Percentiles rank a stretch among this genome's conserved stretches.
phyloP scores from a whole-genome alignment of 2,797 vertebrate genomes.

The Myotis daubentonii region DNA sequence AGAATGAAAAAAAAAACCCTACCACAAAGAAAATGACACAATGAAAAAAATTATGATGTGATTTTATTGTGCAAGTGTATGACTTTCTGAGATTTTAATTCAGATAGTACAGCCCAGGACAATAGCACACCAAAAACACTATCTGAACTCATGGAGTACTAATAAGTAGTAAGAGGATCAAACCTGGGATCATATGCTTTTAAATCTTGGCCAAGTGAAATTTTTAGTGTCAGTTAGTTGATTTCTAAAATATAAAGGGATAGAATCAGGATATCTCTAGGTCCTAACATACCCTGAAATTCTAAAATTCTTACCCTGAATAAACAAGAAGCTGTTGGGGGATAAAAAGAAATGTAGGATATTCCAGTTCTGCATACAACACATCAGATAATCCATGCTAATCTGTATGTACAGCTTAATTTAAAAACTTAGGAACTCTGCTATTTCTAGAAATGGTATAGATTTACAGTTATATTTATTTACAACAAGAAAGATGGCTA shows the following conservation, averaged over 20 bases:
- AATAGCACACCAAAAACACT: constrained; percentile 7
- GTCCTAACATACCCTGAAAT: background rate
- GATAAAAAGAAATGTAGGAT: constrained; percentile 18
- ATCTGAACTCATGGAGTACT: background rate
- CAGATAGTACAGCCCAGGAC: background rate
- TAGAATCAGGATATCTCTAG: background rate
- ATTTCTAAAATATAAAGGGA: background rate
- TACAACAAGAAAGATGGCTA: constrained; percentile 4
- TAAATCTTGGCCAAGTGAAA: constrained; percentile 23
- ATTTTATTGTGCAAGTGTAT: background rate
- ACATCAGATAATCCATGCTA: constrained; percentile 63
- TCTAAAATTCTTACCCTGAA: background rate
- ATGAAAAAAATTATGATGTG: background rate
- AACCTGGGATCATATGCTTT: background rate
- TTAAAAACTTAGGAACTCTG: constrained; percentile 50
- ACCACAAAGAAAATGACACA: background rate
- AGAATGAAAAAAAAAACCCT: background rate
- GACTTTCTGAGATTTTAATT: constrained; percentile 37
- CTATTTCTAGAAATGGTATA: constrained; percentile 56
- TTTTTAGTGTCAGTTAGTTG: background rate
- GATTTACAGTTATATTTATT: constrained; percentile 41
- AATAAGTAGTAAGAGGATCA: background rate
- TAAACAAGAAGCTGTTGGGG: background rate
- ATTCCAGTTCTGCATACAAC: background rate
- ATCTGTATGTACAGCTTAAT: constrained; percentile 58